Conservation (phyloP, 1,140 invertebrate species). For the Tigriopus japonicus region DNA sequence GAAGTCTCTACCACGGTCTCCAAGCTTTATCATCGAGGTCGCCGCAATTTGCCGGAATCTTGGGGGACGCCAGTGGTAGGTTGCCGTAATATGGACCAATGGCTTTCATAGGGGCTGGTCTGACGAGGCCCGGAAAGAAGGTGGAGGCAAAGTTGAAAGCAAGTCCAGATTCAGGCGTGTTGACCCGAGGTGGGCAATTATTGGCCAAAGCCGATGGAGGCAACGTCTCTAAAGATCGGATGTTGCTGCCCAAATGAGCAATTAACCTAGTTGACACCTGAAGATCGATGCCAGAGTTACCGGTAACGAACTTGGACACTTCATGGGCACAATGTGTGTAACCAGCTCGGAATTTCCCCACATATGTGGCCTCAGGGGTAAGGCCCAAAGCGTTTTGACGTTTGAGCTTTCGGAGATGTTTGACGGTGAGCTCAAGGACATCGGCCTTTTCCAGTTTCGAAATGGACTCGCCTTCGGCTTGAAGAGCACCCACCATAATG, state of each 20-base stretch:
- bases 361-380: slow-evolving; percentile 30
- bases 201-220: neutral
- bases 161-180: neutral
- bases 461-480: slow-evolving; percentile 53
- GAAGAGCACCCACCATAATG: slow-evolving; percentile 64
- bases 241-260: neutral
- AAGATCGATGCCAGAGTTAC: neutral
- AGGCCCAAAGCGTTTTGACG: slow-evolving; percentile 24
- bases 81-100: neutral
- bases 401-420: slow-evolving; percentile 52
- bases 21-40: neutral
- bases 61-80: neutral
- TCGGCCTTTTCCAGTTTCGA: slow-evolving; percentile 76
- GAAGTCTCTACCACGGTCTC: neutral
- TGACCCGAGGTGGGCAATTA: neutral
- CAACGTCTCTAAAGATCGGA: neutral
- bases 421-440: slow-evolving; percentile 77
- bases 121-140: neutral
- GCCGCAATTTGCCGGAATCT: neutral
- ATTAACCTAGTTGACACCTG: neutral
- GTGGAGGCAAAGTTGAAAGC: neutral
- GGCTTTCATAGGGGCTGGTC: neutral
- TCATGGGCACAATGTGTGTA: slow-evolving; percentile 5
- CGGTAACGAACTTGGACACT: slow-evolving; percentile 13
- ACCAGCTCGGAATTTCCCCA: neutral